Base-by-base conservation (phyloP, 2,797 vertebrate species). In the Oreortyx pictus region DNA sequence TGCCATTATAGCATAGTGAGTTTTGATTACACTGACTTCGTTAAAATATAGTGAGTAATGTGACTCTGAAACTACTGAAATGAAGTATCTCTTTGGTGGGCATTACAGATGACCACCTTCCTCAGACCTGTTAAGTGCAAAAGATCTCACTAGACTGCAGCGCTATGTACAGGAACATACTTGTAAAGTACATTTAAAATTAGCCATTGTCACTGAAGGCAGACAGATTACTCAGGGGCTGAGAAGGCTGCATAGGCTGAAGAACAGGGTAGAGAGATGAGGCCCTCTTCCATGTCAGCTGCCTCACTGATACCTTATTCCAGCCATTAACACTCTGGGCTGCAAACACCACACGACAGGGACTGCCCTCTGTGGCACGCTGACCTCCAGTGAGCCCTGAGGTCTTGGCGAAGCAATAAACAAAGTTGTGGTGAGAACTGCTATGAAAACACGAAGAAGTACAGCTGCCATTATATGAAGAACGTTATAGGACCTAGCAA, bases 11-110 rank as follows among this genome's bases (percentile, higher is more conserved):
- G 43, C 23, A 62, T n/a, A 79, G 76, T n/a, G 9, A 3, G 1
- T 37, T 86, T 82, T 79, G 39, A 80, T 90, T 67, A 80, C 73
- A 39, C 3, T 33, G n/a, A 70, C 11, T n/a, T 75, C 73, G 62
- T 47, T 54, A 57, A 76, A 79, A 84, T 15, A 31, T 11, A 43
- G 22, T 31, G 25, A 75, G 86, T 43, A 72, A 78, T 2, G 3
- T 37, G 54, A 72, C 41, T 65, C 81, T 57, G 59, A 57, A 90
- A 75, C 7, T 2, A 56, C 29, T 76, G 54, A 73, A 64, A 72
- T 22, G 10, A 70, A 75, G 18, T 25, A 33, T 50, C 35, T 80
- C 56, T 64, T 39, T 37, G 15, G 29, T 7, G 24, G 31, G n/a
- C 39, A 64, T 74, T 75, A 47, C 3, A 70, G 52, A 27, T 56